Base-by-base conservation (phyloP, 2,888 invertebrate species). In the Thalpophila matura region DNA sequence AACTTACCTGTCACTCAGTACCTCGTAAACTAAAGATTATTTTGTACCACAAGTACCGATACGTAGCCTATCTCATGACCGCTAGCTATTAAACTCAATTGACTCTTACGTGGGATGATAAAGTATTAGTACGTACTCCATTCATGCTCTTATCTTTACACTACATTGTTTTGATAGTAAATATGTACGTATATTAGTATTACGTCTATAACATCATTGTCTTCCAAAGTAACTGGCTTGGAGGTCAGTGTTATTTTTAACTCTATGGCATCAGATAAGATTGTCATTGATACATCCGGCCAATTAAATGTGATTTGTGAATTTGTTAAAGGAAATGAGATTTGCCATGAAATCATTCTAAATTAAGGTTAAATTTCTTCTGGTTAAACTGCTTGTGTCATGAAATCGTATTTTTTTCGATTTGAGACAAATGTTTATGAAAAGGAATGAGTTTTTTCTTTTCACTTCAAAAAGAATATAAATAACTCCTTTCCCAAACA, bases 141-240 rank as follows among this genome's bases (percentile, higher is more conserved):
- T 70, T 70, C 70, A 70, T 33, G 22, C 35, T 55, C 68, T 67
- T 70, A 74, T 74, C 70, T 56, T 37, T 59, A 47, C 74, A 38
- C 38, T 65, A 45, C 59, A 67, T 29, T 70, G 68, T 70, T 70
- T 59, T 67, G 60, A 56, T 74, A 70, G 70, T 74, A 70, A 70
- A 67, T 55, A 31, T 73, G 35, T 58, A 29, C 24, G 16, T 57
- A 66, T 26, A 22, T 54, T 40, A 38, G 20, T 46, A 14, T 37
- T 24, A 47, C 10, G 18, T 3, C 10, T 14, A 29, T 26, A 9
- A 3, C 24, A n/a, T 40, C 10, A 33, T 47, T 47, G 14, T 40
- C 18, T 40, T 47, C 20, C 3, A 10, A 22, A n/a, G n/a, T n/a
- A n/a, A n/a, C n/a, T n/a, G n/a, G n/a, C n/a, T n/a, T n/a, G n/a